These are phyloP conservation scores for Pluvialis apricaria DNA, from an alignment of 2,113 vertebrate genomes.

Conservation along the genomic window DNA sequence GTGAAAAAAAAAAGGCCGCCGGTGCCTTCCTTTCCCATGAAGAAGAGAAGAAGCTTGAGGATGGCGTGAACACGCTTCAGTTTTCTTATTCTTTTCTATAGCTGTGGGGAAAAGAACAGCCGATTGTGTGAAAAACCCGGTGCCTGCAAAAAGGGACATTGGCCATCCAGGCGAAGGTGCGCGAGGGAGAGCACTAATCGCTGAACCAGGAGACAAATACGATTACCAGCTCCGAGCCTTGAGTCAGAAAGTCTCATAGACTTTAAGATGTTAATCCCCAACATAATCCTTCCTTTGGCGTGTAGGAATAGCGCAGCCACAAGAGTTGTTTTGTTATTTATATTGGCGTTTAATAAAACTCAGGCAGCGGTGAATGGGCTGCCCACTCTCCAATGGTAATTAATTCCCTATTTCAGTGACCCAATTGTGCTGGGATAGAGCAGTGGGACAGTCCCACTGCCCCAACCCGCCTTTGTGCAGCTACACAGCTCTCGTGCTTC, in stretches of 20 bases:
- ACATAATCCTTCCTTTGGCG: conserved; percentile 86
- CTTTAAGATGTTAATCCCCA: conserved; percentile 86
- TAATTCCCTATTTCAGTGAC: conserved; percentile 89
- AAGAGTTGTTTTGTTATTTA: conserved; percentile 89
- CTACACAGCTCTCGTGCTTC: conserved; percentile 82
- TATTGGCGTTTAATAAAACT: conserved; percentile 90
- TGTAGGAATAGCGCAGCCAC: conserved; percentile 84
- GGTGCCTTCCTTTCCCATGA: conserved; percentile 57
- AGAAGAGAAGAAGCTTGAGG: conserved; percentile 63
- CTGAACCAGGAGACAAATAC: conserved; percentile 85
- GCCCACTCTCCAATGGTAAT: conserved; percentile 87
- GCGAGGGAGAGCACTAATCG: conserved; percentile 78
- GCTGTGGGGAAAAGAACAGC: conserved; percentile 73
- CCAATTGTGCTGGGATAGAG: conserved; percentile 85
- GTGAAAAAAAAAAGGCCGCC: conserved; percentile 22
- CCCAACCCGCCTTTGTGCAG: conserved; percentile 78
- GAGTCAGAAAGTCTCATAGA: conserved; percentile 90
- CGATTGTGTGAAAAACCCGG: conserved; percentile 52
- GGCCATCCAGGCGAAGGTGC: conserved; percentile 75
- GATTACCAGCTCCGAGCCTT: conserved; percentile 83
- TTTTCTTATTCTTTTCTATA: conserved; percentile 63
- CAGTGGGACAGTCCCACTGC: conserved; percentile 77
- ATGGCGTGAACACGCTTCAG: conserved; percentile 43
- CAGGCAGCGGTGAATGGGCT: conserved; percentile 80
- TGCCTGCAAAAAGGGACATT: conserved; percentile 82